A percentile compares a stretch with the other conserved stretches of the same genome.
phyloP scores from a whole-genome alignment of 2,797 vertebrate species.

The Tenualosa ilisha region DNA sequence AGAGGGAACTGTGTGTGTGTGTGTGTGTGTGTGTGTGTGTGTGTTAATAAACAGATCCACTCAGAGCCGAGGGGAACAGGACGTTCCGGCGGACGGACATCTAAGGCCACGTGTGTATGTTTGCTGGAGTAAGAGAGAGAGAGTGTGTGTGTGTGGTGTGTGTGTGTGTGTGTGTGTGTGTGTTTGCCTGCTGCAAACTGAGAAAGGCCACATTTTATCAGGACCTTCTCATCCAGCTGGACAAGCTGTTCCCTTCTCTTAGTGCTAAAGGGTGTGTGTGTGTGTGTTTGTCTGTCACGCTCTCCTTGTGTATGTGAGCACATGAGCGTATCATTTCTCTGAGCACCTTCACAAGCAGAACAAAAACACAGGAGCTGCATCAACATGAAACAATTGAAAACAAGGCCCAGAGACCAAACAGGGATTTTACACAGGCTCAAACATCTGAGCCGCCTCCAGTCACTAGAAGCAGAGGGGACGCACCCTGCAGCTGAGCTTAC shows the following conservation, averaged over 20 bases:
- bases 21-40: conserved; percentile 1
- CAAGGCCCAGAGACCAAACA: background rate
- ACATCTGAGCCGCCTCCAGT: background rate
- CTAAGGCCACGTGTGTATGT: background rate
- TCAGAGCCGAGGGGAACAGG: background rate
- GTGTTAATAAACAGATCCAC: background rate
- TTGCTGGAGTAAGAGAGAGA: background rate
- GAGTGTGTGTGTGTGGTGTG: background rate
- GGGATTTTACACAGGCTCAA: background rate
- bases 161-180: background rate
- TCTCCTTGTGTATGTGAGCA: background rate
- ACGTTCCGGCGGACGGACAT: background rate
- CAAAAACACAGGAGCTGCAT: background rate
- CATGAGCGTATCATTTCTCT: background rate
- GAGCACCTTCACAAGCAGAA: background rate
- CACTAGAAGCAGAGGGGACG: background rate
- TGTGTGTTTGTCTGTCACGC: background rate
- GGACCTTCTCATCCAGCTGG: conserved; percentile 7
- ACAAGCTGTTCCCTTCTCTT: conserved; percentile 3
- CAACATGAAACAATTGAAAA: background rate
- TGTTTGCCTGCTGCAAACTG: background rate
- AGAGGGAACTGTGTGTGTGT: background rate
- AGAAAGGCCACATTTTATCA: conserved; percentile 16
- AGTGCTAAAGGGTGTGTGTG: background rate
- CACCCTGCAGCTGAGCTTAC: conserved; percentile 4